phyloP scores from a whole-genome alignment of 2,113 vertebrate species.

The Pteruthius melanotis region DNA sequence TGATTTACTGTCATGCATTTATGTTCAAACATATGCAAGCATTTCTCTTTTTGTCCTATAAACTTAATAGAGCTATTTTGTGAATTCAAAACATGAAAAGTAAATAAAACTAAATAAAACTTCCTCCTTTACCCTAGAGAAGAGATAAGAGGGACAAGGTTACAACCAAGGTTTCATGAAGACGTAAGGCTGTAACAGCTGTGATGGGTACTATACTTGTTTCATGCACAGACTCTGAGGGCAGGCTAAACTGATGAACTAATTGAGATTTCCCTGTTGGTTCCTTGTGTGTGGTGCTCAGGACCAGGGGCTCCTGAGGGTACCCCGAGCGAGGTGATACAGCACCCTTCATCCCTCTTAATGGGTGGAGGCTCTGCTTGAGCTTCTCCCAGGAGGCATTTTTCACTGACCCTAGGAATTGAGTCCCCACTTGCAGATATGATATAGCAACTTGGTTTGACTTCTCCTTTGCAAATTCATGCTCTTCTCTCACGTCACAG shows the following conservation, averaged over 20 bases:
- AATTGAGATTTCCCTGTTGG: not conserved
- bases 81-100: not conserved
- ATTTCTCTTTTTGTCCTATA: not conserved
- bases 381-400: not conserved
- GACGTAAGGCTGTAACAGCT: not conserved
- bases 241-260: not conserved
- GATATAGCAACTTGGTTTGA: not conserved
- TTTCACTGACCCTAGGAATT: not conserved
- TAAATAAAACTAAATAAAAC: not conserved
- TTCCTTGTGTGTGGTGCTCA: not conserved
- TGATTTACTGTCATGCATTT: not conserved
- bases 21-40: not conserved
- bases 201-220: not conserved
- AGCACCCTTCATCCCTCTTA: fast-evolving
- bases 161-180: not conserved
- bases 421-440: not conserved
- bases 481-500: not conserved
- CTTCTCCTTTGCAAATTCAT: not conserved
- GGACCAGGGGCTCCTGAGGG: not conserved
- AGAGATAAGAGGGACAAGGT: not conserved
- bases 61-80: not conserved
- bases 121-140: not conserved
- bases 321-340: not conserved
- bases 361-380: fast-evolving
- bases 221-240: not conserved